Evolutionary conservation across 1,140 invertebrate genomes (phyloP).

Genomic region (Leptopilina clavipes): DNA sequence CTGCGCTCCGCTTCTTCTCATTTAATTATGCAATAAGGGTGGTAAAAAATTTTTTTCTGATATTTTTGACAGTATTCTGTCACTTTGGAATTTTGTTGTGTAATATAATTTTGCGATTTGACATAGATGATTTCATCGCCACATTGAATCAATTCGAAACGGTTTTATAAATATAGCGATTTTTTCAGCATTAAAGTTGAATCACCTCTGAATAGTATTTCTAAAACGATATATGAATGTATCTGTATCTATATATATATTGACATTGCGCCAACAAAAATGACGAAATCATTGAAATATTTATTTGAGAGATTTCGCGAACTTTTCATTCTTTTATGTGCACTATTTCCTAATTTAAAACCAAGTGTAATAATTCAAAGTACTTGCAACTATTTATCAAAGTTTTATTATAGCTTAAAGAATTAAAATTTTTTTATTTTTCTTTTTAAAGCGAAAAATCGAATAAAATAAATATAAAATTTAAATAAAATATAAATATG

Average conservation of each 20-base stretch:
- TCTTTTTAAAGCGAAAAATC: too few species aligned
- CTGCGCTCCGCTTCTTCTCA: too few species aligned
- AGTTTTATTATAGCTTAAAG: neutral
- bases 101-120: too few species aligned
- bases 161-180: neutral
- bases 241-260: neutral
- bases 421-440: too few species aligned
- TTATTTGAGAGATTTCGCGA: neutral
- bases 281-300: neutral
- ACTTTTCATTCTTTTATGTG: neutral
- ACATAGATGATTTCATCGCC: neutral
- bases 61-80: too few species aligned
- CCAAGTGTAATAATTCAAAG: neutral
- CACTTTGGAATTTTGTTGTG: too few species aligned
- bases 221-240: neutral
- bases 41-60: too few species aligned
- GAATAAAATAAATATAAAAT: too few species aligned
- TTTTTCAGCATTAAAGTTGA: constrained; percentile 29
- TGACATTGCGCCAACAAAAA: constrained; percentile 23
- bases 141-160: neutral
- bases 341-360: neutral
- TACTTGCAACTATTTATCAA: neutral
- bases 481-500: too few species aligned
- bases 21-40: too few species aligned
- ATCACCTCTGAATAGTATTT: constrained; percentile 1